Percentiles rank a stretch among this genome's conserved stretches.
Evolutionary conservation across 2,113 vertebrate genomes (phyloP).

Genomic region (Silurus meridionalis): DNA sequence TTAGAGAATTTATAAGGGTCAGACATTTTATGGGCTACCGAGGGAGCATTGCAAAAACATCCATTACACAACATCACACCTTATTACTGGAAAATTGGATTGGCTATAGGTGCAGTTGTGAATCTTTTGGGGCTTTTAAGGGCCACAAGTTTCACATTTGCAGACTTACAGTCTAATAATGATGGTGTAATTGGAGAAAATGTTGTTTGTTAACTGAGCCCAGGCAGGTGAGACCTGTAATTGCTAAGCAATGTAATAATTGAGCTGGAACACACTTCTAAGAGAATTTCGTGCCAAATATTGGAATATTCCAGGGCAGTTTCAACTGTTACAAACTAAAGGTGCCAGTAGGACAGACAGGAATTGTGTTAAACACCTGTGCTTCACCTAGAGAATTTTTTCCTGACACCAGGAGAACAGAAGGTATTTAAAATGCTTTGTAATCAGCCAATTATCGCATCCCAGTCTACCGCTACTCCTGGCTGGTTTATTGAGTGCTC

Average conservation of each 20-base stretch:
- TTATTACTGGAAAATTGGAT: background rate
- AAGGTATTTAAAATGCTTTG: constrained; percentile 8
- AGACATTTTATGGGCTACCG: constrained; percentile 12
- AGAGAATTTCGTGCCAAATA: constrained; percentile 45
- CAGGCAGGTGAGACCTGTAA: constrained; percentile 48
- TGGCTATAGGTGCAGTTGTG: constrained; percentile 1
- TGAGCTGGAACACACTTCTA: constrained; percentile 32
- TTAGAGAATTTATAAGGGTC: constrained; percentile 12
- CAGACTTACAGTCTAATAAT: constrained; percentile 34
- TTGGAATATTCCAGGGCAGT: constrained; percentile 19
- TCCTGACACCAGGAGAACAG: constrained; percentile 1
- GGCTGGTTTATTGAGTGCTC: background rate
- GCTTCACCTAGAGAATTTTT: constrained; percentile 21
- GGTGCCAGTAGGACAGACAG: constrained; percentile 8
- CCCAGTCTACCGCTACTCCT: background rate
- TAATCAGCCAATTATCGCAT: constrained; percentile 10
- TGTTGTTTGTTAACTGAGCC: constrained; percentile 39
- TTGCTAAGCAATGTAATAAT: constrained; percentile 45
- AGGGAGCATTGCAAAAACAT: constrained; percentile 3
- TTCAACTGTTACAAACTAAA: constrained; percentile 28
- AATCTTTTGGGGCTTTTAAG: constrained; percentile 31
- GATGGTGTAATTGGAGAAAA: constrained; percentile 43
- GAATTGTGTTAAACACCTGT: constrained; percentile 32
- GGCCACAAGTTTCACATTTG: constrained; percentile 29
- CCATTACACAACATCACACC: constrained; percentile 8